Evolutionary conservation across 2,797 vertebrate species (phyloP).

Genomic region (Lates japonicus): DNA sequence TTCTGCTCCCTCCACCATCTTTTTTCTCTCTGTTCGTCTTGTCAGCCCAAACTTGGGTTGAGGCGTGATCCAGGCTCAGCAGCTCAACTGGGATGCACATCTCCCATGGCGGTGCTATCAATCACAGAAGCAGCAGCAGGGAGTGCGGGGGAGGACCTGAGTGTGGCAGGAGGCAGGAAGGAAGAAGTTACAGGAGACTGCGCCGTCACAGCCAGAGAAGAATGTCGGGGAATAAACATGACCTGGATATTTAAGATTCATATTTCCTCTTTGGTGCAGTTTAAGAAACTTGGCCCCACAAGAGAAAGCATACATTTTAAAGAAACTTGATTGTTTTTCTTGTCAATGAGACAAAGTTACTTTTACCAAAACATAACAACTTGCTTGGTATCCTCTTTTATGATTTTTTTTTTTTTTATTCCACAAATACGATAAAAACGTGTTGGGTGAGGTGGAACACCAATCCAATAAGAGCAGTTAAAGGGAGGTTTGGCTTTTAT

Average conservation of each 20-base stretch:
- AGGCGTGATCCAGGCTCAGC: slow-evolving; percentile 55
- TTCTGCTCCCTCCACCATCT: slow-evolving; percentile 68
- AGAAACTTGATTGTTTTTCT: slow-evolving; percentile 41
- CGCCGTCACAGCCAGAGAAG: slow-evolving; percentile 48
- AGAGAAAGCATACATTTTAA: slow-evolving; percentile 19
- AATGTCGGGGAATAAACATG: slow-evolving; percentile 60
- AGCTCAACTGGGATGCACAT: slow-evolving; percentile 72
- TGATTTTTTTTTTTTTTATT: slow-evolving; percentile 26
- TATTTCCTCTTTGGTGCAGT: slow-evolving; percentile 37
- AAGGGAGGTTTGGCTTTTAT: slow-evolving; percentile 44
- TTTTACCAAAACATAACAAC: slow-evolving; percentile 21
- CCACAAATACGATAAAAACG: slow-evolving; percentile 62
- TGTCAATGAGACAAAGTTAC: slow-evolving; percentile 15
- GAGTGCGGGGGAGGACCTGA: slow-evolving; percentile 63
- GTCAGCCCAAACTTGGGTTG: slow-evolving; percentile 75
- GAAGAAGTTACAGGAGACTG: slow-evolving; percentile 61
- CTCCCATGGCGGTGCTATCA: slow-evolving; percentile 78
- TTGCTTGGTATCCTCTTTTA: slow-evolving; percentile 11
- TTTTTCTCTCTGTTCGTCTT: slow-evolving; percentile 75
- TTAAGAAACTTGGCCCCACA: slow-evolving; percentile 8
- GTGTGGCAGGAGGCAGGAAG: slow-evolving; percentile 75
- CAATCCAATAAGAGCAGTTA: slow-evolving; percentile 50
- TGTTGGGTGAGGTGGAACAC: slow-evolving; percentile 33
- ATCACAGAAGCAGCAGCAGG: slow-evolving; percentile 83
- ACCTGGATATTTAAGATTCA: slow-evolving; percentile 55